A percentile compares a stretch with the other conserved stretches of the same genome.
phyloP scores from a whole-genome alignment of 2,888 invertebrate species.

The Lycocerus yunnanus region DNA sequence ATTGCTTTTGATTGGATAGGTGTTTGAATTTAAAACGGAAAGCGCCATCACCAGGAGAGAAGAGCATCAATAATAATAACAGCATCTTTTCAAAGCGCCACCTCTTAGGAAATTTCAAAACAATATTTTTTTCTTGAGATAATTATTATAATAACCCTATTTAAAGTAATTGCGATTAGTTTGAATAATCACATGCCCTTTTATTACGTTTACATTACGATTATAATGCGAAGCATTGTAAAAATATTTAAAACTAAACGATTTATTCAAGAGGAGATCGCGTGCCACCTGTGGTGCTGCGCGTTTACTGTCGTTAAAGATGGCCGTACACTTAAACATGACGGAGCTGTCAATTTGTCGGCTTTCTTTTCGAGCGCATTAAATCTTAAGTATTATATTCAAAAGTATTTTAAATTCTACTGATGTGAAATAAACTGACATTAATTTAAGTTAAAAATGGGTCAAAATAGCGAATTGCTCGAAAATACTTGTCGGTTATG shows the following conservation, averaged over 20 bases:
- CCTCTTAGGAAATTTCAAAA: background rate
- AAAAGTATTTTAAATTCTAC: background rate
- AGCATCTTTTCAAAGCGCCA: background rate
- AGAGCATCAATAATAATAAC: background rate
- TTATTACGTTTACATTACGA: background rate
- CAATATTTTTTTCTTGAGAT: fast-evolving
- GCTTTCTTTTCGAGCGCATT: constrained; percentile 41
- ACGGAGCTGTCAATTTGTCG: constrained; percentile 41
- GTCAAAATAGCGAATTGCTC: constrained; percentile 28
- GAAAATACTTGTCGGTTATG: constrained; percentile 51
- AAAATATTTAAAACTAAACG: background rate
- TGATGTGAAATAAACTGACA: background rate
- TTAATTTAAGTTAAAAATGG: constrained; percentile 19
- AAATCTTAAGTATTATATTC: constrained; percentile 3
- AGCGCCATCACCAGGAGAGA: background rate
- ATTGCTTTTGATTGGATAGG: background rate
- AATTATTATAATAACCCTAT: background rate
- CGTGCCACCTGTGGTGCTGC: background rate
- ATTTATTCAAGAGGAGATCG: background rate
- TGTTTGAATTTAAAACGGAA: background rate
- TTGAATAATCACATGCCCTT: background rate
- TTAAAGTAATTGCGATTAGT: background rate
- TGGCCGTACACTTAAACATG: background rate
- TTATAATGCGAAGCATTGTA: background rate
- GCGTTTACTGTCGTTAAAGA: background rate